Conservation (phyloP, 1,140 invertebrate genomes). For the Geopemphigus sp. region DNA sequence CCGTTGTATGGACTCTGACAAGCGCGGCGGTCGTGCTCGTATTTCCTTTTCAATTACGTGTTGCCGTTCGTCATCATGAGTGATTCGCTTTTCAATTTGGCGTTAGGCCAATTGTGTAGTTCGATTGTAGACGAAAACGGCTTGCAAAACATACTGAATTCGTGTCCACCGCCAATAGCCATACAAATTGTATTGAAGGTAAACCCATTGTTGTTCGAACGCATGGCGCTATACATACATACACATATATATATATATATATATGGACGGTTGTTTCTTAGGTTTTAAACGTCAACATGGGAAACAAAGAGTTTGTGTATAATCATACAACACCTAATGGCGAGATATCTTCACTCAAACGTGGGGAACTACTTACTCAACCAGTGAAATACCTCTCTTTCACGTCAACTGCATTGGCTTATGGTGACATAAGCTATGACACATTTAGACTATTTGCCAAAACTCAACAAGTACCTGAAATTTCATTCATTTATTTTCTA, state of each 20-base stretch:
- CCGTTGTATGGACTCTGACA: no score
- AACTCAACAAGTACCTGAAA: constrained; percentile 4
- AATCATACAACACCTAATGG: neutral
- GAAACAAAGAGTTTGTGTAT: neutral
- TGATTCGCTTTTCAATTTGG: constrained; percentile 14
- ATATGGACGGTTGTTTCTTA: neutral
- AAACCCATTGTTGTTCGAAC: neutral
- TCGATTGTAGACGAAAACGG: neutral
- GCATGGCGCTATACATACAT: no score
- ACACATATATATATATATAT: no score
- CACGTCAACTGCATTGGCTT: no score
- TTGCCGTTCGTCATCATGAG: neutral
- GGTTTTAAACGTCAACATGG: neutral
- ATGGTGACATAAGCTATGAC: neutral
- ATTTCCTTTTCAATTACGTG: no score
- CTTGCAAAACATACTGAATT: neutral
- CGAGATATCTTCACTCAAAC: neutral
- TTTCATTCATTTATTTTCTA: no score
- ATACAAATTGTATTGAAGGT: constrained; percentile 33
- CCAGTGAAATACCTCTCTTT: no score
- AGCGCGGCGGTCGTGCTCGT: no score
- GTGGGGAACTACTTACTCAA: constrained; percentile 16
- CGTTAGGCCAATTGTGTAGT: neutral
- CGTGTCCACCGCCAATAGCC: neutral
- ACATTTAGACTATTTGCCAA: constrained; percentile 1